These are phyloP conservation scores for Oncorhynchus masou DNA, from an alignment of 2,113 vertebrate genomes.

Conservation along the genomic window DNA sequence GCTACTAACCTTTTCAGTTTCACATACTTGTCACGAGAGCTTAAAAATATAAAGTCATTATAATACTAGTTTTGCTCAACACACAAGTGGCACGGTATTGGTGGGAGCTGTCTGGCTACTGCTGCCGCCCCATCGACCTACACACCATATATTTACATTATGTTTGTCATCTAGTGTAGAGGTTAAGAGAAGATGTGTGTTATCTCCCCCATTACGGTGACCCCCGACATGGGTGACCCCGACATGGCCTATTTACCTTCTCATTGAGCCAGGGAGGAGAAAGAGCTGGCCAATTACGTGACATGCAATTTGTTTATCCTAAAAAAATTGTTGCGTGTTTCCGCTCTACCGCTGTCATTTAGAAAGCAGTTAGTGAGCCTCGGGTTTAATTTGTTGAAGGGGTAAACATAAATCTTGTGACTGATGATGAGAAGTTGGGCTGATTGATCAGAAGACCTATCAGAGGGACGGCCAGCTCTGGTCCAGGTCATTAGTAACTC, in stretches of 20 bases:
- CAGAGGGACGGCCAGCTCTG: no score
- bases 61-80: not conserved
- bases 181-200: not conserved
- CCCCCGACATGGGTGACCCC: not conserved
- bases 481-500: no score
- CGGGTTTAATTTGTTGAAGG: constrained; percentile 31
- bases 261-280: not conserved
- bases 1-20: not conserved
- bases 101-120: not conserved
- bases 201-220: not conserved
- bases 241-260: not conserved
- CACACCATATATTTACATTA: constrained; percentile 14
- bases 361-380: not conserved
- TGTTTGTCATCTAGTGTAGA: constrained; percentile 15
- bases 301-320: not conserved
- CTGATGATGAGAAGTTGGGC: constrained; percentile 16
- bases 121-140: not conserved
- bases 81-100: not conserved
- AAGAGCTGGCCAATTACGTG: not conserved
- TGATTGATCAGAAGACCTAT: not conserved
- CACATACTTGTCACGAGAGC: not conserved
- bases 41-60: constrained; percentile 6
- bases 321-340: not conserved
- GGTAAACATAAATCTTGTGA: constrained; percentile 47
- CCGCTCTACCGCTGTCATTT: not conserved